Percentiles rank a stretch among this genome's conserved stretches.
These are phyloP conservation scores for Heterohyrax brucei DNA, from an alignment of 2,797 vertebrate genomes.

Conservation along the genomic window DNA sequence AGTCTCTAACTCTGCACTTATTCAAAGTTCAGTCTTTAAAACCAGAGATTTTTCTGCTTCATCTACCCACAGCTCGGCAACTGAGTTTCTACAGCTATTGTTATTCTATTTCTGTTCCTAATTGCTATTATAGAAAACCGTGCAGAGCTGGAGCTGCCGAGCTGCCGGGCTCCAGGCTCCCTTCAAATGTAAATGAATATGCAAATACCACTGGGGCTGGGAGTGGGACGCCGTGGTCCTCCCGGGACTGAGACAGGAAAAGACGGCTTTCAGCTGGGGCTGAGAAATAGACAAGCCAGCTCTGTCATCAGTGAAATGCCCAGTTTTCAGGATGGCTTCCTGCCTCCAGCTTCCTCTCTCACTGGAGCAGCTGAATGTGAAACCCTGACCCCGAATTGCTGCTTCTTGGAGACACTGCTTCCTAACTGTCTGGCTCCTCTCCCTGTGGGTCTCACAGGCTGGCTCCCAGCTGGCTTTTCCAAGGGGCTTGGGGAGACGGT, in stretches of 20 bases:
- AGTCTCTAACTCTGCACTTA: constrained; percentile 55
- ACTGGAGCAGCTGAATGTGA: constrained; percentile 75
- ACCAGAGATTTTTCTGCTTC: constrained; percentile 77
- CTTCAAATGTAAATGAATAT: constrained; percentile 87
- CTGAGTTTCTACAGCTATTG: constrained; percentile 78
- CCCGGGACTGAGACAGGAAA: constrained; percentile 27
- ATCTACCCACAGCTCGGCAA: constrained; percentile 81
- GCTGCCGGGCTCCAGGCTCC: constrained; percentile 71
- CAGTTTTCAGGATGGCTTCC: not conserved
- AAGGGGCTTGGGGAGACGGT: not conserved
- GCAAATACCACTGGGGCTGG: constrained; percentile 73
- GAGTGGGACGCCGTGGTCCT: constrained; percentile 14
- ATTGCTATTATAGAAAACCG: constrained; percentile 78
- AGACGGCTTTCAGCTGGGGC: constrained; percentile 17
- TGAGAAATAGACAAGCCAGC: not conserved
- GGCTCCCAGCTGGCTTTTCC: not conserved
- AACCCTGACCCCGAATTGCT: not conserved
- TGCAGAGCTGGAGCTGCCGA: not conserved
- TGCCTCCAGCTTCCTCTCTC: constrained; percentile 74
- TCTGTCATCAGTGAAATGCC: not conserved
- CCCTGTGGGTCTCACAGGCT: not conserved
- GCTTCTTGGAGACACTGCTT: not conserved
- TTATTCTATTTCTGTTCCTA: constrained; percentile 79
- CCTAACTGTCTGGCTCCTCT: not conserved
- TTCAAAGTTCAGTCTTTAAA: constrained; percentile 73